Conservation (phyloP, 2,113 vertebrate genomes). For the Brachypteracias leptosomus region DNA sequence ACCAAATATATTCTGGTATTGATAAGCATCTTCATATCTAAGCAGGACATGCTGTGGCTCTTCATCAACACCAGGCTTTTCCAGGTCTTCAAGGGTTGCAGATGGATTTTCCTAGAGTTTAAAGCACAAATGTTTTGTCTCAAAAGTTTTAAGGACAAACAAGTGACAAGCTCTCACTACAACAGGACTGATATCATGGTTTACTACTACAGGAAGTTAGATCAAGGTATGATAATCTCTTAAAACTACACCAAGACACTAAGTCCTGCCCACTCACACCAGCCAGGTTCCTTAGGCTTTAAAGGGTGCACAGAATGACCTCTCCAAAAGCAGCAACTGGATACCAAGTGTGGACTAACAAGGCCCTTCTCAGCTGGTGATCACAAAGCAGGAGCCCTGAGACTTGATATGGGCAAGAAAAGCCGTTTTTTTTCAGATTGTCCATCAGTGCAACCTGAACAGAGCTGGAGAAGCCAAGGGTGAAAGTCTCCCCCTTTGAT, state of each 20-base stretch:
- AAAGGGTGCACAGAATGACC: not conserved
- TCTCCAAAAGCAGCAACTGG: not conserved
- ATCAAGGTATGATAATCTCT: not conserved
- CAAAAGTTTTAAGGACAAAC: not conserved
- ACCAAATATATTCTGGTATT: conserved; percentile 99
- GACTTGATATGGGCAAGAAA: not conserved
- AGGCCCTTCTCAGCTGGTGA: not conserved
- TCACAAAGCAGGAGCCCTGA: not conserved
- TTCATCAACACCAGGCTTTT: conserved; percentile 97
- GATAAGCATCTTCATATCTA: conserved; percentile 97
- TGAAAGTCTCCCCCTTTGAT: not conserved
- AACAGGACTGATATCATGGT: rapidly evolving
- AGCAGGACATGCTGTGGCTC: conserved; percentile 96
- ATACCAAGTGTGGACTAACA: not conserved
- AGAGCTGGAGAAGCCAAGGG: not conserved
- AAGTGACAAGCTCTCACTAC: not conserved
- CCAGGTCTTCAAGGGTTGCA: conserved; percentile 94
- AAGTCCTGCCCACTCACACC: not conserved
- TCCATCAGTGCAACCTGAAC: not conserved
- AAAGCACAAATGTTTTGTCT: not conserved
- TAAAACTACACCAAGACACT: not conserved
- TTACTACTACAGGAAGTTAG: not conserved
- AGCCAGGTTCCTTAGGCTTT: not conserved
- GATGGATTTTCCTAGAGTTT: conserved; percentile 89
- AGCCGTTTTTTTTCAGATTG: not conserved